Conservation (phyloP, 1,140 invertebrate genomes). For the Melanaphis sacchari region DNA sequence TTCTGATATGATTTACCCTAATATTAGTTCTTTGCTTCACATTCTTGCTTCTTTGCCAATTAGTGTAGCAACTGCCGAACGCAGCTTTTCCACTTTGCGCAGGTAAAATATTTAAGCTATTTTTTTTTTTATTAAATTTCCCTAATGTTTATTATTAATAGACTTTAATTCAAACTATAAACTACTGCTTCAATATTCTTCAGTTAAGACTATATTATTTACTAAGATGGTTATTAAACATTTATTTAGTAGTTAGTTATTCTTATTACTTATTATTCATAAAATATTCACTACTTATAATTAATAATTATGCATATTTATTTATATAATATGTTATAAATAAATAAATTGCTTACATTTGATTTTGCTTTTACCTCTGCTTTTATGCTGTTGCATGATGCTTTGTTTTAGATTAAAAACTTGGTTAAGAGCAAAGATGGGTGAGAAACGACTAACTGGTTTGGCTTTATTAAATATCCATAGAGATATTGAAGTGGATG, state of each 20-base stretch:
- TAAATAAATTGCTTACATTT: background rate
- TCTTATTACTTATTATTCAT: constrained; percentile 5
- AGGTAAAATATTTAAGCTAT: background rate
- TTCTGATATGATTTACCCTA: constrained; percentile 6
- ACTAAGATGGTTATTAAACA: too few species aligned
- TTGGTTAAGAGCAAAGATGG: background rate
- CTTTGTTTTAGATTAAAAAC: constrained; percentile 18
- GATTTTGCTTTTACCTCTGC: background rate
- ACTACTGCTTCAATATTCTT: too few species aligned
- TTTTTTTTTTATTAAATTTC: background rate
- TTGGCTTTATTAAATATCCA: background rate
- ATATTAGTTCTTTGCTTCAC: constrained; percentile 18
- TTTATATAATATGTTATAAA: constrained; percentile 1
- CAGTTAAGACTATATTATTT: too few species aligned
- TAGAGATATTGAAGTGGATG: background rate
- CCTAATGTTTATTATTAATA: background rate
- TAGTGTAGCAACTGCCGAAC: constrained; percentile 31
- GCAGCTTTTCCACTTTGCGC: constrained; percentile 37
- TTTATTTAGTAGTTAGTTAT: background rate
- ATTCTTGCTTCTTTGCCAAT: constrained; percentile 22
- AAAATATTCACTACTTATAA: background rate
- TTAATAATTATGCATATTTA: background rate
- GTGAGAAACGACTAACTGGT: background rate
- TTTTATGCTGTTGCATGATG: background rate
- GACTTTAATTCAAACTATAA: background rate